Conservation (phyloP, 1,140 invertebrate genomes). For the Spodoptera frugiperda region DNA sequence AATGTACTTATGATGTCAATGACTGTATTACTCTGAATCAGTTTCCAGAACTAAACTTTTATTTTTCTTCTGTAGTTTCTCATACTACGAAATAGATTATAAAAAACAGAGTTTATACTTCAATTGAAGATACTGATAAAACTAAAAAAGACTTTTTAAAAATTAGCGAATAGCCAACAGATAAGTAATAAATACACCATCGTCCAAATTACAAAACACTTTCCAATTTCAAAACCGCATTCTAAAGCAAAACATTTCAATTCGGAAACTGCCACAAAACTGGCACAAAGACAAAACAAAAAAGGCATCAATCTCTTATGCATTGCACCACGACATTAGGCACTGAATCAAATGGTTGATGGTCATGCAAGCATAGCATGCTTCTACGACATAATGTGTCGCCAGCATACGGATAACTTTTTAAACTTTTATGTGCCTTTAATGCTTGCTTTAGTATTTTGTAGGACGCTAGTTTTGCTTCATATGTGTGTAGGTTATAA, state of each 20-base stretch:
- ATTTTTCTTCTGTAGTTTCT: too few relatives aligned
- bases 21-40: too few relatives aligned
- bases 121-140: too few relatives aligned
- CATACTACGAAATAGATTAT: too few relatives aligned
- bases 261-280: too few relatives aligned
- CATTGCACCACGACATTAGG: constrained; percentile 51
- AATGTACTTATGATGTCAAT: too few relatives aligned
- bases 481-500: constrained; percentile 1
- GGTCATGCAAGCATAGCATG: constrained; percentile 60
- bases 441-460: constrained; percentile 32
- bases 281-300: background rate
- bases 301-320: constrained; percentile 23
- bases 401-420: constrained; percentile 29
- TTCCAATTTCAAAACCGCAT: background rate
- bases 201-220: too few relatives aligned
- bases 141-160: too few relatives aligned
- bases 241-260: background rate
- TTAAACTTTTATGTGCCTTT: constrained; percentile 48
- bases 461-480: background rate
- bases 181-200: too few relatives aligned
- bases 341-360: constrained; percentile 58
- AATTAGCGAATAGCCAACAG: too few relatives aligned
- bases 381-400: constrained; percentile 33
- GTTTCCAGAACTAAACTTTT: too few relatives aligned
- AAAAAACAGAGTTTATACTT: too few relatives aligned